Percentiles rank a stretch among this genome's conserved stretches.
phyloP scores from a whole-genome alignment of 2,888 invertebrate species.

The Nasonia oneida region DNA sequence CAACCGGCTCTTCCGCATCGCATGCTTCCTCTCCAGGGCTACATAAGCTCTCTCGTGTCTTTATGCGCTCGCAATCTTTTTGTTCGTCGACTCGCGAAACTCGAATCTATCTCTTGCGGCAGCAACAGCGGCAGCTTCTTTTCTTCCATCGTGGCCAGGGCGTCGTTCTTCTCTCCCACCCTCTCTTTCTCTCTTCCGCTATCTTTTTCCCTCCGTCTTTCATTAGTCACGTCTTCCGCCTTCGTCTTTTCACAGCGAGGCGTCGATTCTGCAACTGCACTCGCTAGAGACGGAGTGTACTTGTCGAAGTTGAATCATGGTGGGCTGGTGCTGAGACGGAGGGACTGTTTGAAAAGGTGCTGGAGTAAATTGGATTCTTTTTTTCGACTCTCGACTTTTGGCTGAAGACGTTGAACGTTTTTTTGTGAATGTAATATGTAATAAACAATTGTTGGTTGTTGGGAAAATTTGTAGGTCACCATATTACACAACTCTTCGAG shows the following conservation, averaged over 20 bases:
- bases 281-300: background rate
- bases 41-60: background rate
- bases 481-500: too few relatives aligned
- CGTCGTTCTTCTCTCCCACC: background rate
- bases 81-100: conserved; percentile 16
- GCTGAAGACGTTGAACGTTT: background rate
- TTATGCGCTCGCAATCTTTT: conserved; percentile 8
- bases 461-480: too few relatives aligned
- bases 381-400: background rate
- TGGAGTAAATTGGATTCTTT: background rate
- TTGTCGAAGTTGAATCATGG: background rate
- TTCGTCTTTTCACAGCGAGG: conserved; percentile 16
- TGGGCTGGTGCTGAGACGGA: background rate
- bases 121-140: background rate
- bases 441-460: too few relatives aligned
- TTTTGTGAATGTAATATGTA: too few relatives aligned
- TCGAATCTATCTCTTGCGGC: conserved; percentile 1
- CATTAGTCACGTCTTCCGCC: conserved; percentile 47
- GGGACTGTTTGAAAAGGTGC: background rate
- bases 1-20: background rate
- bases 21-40: background rate
- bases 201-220: conserved; percentile 24
- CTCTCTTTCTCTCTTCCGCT: background rate
- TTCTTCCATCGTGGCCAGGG: conserved; percentile 9
- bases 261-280: conserved; percentile 13